phyloP scores from a whole-genome alignment of 2,888 invertebrate genomes.

The Phrixothrix hirtus region DNA sequence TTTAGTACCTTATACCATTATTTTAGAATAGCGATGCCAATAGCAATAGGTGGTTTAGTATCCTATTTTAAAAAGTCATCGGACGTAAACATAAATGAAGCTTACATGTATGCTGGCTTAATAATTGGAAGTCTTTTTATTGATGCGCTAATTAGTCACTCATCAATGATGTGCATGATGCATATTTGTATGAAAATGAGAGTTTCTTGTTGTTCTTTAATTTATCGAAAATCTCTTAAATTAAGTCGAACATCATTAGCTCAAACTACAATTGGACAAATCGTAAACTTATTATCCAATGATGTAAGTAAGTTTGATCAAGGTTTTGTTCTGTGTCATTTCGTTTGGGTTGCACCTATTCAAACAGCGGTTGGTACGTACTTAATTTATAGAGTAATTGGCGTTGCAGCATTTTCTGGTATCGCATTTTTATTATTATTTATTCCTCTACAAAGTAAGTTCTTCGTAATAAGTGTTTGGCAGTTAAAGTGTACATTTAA shows the following conservation, averaged over 20 bases:
- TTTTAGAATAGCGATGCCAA: conserved; percentile 48
- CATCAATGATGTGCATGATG: conserved; percentile 84
- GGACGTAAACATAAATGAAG: conserved; percentile 55
- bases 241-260: conserved; percentile 61
- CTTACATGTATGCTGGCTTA: conserved; percentile 75
- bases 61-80: conserved; percentile 62
- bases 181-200: conserved; percentile 86
- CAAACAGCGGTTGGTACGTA: conserved; percentile 63
- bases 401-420: conserved; percentile 55
- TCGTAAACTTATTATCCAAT: conserved; percentile 63
- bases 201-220: conserved; percentile 78
- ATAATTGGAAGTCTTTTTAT: conserved; percentile 59
- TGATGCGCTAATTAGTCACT: conserved; percentile 60
- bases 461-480: too few relatives aligned
- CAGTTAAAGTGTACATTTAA: too few relatives aligned
- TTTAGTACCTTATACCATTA: not conserved
- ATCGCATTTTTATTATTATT: conserved; percentile 54
- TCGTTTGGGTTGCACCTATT: conserved; percentile 73
- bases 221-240: conserved; percentile 71
- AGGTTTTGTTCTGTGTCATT: conserved; percentile 86
- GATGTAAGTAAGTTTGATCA: conserved; percentile 83
- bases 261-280: conserved; percentile 61
- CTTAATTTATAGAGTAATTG: conserved; percentile 59
- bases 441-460: conserved; percentile 54
- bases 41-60: conserved; percentile 67